Base-by-base conservation (phyloP, 2,797 vertebrate species). In the Enteromius fasciolatus region DNA sequence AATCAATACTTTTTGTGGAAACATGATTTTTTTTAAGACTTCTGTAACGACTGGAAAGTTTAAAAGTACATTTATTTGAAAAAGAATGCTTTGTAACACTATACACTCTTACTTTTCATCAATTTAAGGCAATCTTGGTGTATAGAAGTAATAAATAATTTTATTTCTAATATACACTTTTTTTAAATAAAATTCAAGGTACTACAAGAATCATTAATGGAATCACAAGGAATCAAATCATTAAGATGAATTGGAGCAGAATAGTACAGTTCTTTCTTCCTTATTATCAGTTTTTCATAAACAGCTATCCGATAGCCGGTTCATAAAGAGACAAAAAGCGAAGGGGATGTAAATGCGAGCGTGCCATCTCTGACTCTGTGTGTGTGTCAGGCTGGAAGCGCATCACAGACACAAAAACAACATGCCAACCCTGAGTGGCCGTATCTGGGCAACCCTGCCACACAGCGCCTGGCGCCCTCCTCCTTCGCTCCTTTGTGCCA, bases 381-480 rank as follows among this genome's bases (percentile, higher is more conserved):
- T 83, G 82, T 85, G 72, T 85, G 85, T 86, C 84, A 82, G 80
- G 80, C 57, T 66, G 72, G 59, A 85, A 78, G 82, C 74, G 73
- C 68, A 50, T 74, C 25, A 69, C 84, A 82, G 87, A 86, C 79
- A 84, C 50, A 81, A 68, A 80, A 86, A 89, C 89, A 90, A 90
- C 94, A 91, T 93, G 93, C 91, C 93, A 92, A 90, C 88, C 91
- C 91, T 89, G 87, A 92, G 86, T 91, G 90, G 89, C 89, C 69
- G 93, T 97, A 93, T 93, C 95, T 86, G 87, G 94, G 94, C 93
- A 97, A 96, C 95, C 83, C 86, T 96, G 95, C 92, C 95, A 94
- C 77, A 76, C 81, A 87, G 63, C 86, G 69, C 78, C 74, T 87
- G 86, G 86, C 80, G 80, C 83, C 87, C 84, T 77, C 67, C 86